Percentiles rank a stretch among this genome's conserved stretches.
Evolutionary conservation across 2,797 vertebrate species (phyloP).

Genomic region (Pseudochirops corinnae): DNA sequence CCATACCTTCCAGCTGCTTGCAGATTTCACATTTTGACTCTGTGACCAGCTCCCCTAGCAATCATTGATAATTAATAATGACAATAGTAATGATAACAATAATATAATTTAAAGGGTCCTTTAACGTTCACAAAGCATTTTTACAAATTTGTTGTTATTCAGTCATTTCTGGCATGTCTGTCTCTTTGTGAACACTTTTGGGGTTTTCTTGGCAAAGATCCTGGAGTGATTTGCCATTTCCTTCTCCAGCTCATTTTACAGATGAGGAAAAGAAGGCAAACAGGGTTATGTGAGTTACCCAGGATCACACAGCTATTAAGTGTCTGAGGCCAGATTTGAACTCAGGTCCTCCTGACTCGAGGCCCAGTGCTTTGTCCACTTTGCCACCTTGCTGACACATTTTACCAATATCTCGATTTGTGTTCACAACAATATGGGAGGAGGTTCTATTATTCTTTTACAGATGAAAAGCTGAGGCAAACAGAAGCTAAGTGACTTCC

Average conservation of each 20-base stretch:
- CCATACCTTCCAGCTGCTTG: background rate
- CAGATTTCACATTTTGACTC: background rate
- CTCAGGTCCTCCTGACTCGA: background rate
- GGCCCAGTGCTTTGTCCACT: background rate
- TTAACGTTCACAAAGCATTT: background rate
- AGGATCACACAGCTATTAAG: background rate
- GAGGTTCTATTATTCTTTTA: background rate
- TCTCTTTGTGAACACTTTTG: background rate
- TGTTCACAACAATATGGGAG: background rate
- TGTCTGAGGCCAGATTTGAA: background rate
- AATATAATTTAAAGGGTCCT: background rate
- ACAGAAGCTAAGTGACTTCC: background rate
- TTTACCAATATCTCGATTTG: background rate
- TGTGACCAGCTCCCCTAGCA: background rate
- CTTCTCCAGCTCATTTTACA: background rate
- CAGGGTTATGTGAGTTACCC: background rate
- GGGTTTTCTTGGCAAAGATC: background rate
- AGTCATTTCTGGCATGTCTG: background rate
- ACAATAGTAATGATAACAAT: background rate
- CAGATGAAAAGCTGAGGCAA: background rate
- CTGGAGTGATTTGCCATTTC: background rate
- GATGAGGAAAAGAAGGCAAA: background rate
- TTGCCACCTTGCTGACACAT: background rate
- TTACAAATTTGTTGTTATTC: background rate
- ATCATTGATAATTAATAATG: background rate